Percentiles rank a stretch among this genome's conserved stretches.
phyloP scores from a whole-genome alignment of 1,140 invertebrate species.

The Lamellibrachia luymesi region DNA sequence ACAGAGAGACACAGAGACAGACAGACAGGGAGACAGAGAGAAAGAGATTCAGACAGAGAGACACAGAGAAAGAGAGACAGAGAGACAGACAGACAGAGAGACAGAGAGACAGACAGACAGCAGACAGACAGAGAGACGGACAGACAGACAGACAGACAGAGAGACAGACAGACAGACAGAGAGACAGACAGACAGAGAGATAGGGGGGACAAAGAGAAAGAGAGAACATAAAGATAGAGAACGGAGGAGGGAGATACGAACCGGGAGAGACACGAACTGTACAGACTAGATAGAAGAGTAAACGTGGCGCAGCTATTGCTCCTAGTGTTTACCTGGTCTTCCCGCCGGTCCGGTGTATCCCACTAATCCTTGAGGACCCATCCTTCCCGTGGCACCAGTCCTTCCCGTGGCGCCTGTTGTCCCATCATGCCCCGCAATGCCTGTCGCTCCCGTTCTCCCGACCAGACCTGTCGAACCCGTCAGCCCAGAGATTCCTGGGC shows the following conservation, averaged over 20 bases:
- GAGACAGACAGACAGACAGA: not conserved
- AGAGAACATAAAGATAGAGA: too few species aligned
- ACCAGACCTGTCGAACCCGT: not conserved
- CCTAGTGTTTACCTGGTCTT: not conserved
- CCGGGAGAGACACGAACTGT: too few species aligned
- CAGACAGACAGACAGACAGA: not conserved
- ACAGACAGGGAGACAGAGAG: too few species aligned
- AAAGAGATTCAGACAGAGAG: too few species aligned
- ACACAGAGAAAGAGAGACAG: too few species aligned
- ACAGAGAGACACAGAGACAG: too few species aligned
- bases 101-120: too few species aligned
- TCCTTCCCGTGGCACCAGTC: conserved; percentile 5
- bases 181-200: not conserved
- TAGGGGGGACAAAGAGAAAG: not conserved
- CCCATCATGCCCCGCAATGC: not conserved
- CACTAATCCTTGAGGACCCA: conserved; percentile 11
- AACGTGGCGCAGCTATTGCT: not conserved
- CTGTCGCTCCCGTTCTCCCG: not conserved
- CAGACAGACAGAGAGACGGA: too few species aligned
- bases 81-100: too few species aligned
- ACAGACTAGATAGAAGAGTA: too few species aligned
- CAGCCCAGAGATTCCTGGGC: not conserved
- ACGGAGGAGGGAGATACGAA: too few species aligned
- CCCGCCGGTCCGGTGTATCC: not conserved
- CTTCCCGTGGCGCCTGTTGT: not conserved